A percentile compares a stretch with the other conserved stretches of the same genome.
Evolutionary conservation across 1,140 invertebrate genomes (phyloP).

Genomic region (Metaphire vulgaris): DNA sequence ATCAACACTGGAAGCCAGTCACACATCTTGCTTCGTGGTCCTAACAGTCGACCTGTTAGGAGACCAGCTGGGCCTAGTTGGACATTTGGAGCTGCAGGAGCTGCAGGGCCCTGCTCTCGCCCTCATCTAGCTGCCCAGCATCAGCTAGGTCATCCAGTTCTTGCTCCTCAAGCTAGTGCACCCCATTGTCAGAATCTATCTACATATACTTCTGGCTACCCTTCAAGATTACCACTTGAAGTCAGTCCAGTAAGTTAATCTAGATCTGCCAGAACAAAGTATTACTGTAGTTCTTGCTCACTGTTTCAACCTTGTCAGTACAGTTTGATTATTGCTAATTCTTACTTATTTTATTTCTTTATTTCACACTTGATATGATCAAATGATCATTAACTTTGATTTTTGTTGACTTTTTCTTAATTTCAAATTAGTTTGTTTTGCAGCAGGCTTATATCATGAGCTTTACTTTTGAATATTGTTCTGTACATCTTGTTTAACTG

Average conservation of each 20-base stretch:
- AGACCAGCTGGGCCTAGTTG: background rate
- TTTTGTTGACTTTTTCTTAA: no score
- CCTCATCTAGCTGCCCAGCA: background rate
- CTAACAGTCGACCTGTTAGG: background rate
- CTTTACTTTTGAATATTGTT: no score
- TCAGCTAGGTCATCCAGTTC: background rate
- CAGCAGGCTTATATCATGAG: no score
- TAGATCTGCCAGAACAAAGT: no score
- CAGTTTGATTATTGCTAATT: no score
- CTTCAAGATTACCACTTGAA: background rate
- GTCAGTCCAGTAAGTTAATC: background rate
- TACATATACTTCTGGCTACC: background rate
- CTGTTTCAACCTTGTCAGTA: no score
- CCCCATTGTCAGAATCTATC: background rate
- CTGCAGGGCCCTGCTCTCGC: background rate
- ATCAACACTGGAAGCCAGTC: background rate
- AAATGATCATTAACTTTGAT: no score
- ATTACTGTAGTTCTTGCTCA: no score
- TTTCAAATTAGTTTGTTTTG: no score
- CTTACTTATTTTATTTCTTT: no score
- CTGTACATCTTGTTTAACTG: no score
- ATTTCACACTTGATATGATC: no score
- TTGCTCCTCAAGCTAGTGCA: background rate
- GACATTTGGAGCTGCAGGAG: background rate
- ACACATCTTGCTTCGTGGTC: background rate